Percentiles rank a stretch among this genome's conserved stretches.
These are phyloP conservation scores for Ceryle rudis DNA, from an alignment of 2,797 vertebrate species.

Conservation along the genomic window DNA sequence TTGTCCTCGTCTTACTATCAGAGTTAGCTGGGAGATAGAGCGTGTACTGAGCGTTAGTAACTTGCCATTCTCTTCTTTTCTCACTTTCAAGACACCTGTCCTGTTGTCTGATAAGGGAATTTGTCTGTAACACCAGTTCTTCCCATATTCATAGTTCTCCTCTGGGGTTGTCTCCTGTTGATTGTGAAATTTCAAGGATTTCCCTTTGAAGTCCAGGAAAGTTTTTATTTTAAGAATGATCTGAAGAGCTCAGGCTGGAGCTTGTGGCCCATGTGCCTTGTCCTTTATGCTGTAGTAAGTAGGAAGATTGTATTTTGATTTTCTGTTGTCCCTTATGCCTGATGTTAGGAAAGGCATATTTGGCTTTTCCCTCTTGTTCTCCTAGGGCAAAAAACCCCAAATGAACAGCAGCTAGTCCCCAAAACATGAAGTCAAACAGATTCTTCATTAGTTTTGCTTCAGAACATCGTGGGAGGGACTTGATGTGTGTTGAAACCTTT, in stretches of 20 bases:
- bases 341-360: background rate
- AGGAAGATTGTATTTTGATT: background rate
- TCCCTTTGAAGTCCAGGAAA: constrained; percentile 30
- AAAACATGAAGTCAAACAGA: background rate
- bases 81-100: constrained; percentile 10
- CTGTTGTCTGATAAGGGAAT: background rate
- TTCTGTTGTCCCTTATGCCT: background rate
- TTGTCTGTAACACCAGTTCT: constrained; percentile 7
- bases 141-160: background rate
- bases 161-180: background rate
- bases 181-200: constrained; percentile 20
- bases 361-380: background rate
- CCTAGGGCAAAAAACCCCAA: background rate
- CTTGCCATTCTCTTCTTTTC: background rate
- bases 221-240: constrained; percentile 46
- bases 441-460: constrained; percentile 2
- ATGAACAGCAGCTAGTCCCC: background rate
- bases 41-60: background rate
- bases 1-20: background rate
- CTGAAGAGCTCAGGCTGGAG: constrained; percentile 3
- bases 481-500: background rate
- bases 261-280: background rate
- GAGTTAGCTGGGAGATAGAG: background rate
- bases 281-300: background rate
- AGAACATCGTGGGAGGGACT: background rate